Evolutionary conservation across 2,797 vertebrate species (phyloP).

Genomic region (Myotis pilosus): DNA sequence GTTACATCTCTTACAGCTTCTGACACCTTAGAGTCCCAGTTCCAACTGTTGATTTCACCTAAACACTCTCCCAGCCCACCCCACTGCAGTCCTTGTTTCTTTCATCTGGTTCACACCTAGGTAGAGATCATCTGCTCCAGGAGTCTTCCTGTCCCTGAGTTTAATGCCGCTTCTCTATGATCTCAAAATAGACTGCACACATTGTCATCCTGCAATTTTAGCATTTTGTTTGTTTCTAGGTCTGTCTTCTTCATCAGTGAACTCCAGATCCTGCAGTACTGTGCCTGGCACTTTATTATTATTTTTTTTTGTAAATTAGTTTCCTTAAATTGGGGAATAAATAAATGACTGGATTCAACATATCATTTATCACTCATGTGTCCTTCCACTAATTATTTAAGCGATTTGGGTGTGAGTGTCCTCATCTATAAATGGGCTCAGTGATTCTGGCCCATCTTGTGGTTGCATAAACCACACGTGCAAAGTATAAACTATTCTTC

Average conservation of each 20-base stretch:
- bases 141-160: neutral
- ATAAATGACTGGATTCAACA: neutral
- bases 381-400: constrained; percentile 37
- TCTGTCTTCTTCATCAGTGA: constrained; percentile 24
- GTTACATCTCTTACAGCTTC: neutral
- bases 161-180: neutral
- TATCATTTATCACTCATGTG: neutral
- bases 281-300: neutral
- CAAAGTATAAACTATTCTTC: neutral
- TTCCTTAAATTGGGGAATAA: constrained; percentile 17
- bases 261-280: neutral
- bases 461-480: neutral
- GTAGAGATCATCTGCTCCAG: neutral
- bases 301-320: constrained; percentile 12
- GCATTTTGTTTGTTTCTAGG: constrained; percentile 31
- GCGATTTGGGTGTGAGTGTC: neutral
- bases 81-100: neutral
- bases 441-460: neutral
- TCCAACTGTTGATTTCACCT: neutral
- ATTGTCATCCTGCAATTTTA: neutral
- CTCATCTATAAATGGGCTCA: constrained; percentile 24
- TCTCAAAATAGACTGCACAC: neutral
- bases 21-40: neutral
- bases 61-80: neutral
- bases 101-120: neutral